Evolutionary conservation across 1,140 invertebrate genomes (phyloP).

Genomic region (Drosophila bocki): DNA sequence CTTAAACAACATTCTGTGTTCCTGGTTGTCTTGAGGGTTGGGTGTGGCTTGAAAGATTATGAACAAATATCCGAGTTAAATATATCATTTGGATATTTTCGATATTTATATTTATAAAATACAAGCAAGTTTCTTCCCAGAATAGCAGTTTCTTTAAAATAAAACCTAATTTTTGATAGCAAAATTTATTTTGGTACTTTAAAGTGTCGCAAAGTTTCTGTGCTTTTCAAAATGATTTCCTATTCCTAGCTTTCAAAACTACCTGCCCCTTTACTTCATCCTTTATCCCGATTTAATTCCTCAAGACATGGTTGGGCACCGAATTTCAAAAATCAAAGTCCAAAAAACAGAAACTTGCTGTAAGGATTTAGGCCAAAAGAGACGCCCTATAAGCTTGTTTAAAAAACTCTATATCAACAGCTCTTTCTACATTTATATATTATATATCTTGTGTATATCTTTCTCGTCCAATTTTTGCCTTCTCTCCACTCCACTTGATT

Average conservation of each 20-base stretch:
- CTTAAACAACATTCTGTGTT: conserved; percentile 1
- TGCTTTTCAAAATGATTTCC: background rate
- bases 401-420: conserved; percentile 20
- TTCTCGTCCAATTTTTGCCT: conserved; percentile 50
- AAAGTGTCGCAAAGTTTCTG: background rate
- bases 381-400: conserved; percentile 54
- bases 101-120: background rate
- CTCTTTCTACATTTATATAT: conserved; percentile 18
- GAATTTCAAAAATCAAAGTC: background rate
- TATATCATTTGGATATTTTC: background rate
- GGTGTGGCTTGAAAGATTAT: conserved; percentile 15
- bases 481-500: conserved; percentile 32
- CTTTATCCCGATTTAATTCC: background rate
- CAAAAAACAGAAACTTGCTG: background rate
- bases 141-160: background rate
- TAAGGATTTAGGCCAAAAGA: background rate
- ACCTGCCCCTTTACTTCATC: background rate
- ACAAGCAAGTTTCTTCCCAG: background rate
- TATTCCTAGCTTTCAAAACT: background rate
- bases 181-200: background rate
- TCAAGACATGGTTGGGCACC: background rate
- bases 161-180: background rate
- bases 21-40: conserved; percentile 31
- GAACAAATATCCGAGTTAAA: background rate
- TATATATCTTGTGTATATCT: conserved; percentile 63